Percentiles rank a stretch among this genome's conserved stretches.
Evolutionary conservation across 2,888 invertebrate genomes (phyloP).

Genomic region (Eupithecia subfuscata): DNA sequence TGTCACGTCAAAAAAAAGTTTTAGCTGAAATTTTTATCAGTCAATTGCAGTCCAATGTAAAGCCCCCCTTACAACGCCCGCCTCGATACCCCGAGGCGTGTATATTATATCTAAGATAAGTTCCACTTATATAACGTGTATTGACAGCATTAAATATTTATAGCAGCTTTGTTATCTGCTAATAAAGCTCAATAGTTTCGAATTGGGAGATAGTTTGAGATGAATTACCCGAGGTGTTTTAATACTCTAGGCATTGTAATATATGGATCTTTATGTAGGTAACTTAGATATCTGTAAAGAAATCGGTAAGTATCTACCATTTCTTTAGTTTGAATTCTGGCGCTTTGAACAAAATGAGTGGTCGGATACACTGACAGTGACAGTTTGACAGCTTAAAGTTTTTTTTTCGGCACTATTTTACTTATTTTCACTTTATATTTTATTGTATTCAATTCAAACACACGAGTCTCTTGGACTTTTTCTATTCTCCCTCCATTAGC

Average conservation of each 20-base stretch:
- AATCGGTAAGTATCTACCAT: no score
- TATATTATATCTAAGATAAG: slow-evolving; percentile 83
- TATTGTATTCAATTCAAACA: no score
- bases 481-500: no score
- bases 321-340: no score
- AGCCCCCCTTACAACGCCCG: slow-evolving; percentile 56
- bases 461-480: no score
- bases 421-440: no score
- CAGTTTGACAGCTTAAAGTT: no score
- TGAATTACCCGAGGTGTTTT: slow-evolving; percentile 3
- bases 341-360: no score
- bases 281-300: neutral
- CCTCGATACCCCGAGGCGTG: slow-evolving; percentile 76
- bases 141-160: slow-evolving; percentile 82
- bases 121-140: slow-evolving; percentile 70
- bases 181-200: slow-evolving; percentile 35
- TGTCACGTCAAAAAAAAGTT: no score
- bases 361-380: no score
- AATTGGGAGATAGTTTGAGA: slow-evolving; percentile 22
- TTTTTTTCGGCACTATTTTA: no score
- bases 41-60: slow-evolving; percentile 29
- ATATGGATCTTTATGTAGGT: neutral
- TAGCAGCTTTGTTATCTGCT: slow-evolving; percentile 76
- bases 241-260: neutral
- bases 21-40: neutral